Percentiles rank a stretch among this genome's conserved stretches.
Evolutionary conservation across 2,113 vertebrate genomes (phyloP).

Genomic region (Dascyllus trimaculatus): DNA sequence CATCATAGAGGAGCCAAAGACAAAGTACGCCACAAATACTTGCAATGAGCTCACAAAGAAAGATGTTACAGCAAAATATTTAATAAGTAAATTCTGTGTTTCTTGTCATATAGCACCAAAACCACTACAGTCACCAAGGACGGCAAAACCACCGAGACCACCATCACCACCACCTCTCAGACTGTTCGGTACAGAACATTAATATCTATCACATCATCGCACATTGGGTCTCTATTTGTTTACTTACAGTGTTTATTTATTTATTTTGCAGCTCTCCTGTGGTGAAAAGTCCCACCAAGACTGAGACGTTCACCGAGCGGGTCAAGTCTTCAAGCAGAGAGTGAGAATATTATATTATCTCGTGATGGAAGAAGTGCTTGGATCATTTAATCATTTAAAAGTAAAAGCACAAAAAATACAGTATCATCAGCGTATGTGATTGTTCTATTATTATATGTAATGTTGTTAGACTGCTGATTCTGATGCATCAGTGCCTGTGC

Average conservation of each 20-base stretch:
- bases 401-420: too few relatives aligned
- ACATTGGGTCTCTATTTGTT: neutral
- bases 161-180: conserved; percentile 57
- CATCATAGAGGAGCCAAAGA: conserved; percentile 46
- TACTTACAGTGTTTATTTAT: neutral
- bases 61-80: neutral
- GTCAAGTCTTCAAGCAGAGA: conserved; percentile 68
- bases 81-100: neutral
- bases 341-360: conserved; percentile 52
- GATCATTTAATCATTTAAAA: too few relatives aligned
- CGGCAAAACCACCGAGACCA: conserved; percentile 70
- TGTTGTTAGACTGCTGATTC: neutral
- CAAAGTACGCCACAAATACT: conserved; percentile 45
- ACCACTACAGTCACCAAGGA: conserved; percentile 61
- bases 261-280: conserved; percentile 62
- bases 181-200: conserved; percentile 40
- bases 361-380: too few relatives aligned
- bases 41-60: neutral
- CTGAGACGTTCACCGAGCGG: conserved; percentile 69
- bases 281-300: conserved; percentile 56
- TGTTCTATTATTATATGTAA: neutral
- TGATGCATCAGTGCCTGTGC: fast-evolving
- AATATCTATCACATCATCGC: neutral
- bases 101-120: conserved; percentile 56
- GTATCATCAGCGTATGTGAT: neutral